Conservation (phyloP, 2,888 invertebrate genomes). For the Thumatha senex region DNA sequence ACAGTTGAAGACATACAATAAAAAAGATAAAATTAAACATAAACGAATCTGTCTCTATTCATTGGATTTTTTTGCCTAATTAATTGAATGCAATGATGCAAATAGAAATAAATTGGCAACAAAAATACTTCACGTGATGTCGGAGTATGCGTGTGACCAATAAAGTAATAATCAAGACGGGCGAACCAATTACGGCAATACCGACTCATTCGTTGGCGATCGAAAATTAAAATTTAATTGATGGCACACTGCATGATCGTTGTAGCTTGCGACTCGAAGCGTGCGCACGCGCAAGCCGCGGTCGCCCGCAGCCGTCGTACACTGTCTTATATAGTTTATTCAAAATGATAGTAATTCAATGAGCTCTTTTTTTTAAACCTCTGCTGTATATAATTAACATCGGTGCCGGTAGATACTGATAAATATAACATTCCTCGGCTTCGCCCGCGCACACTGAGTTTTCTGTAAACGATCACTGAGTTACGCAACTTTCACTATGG, state of each 20-base stretch:
- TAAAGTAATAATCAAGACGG: conserved; percentile 76
- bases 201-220: conserved; percentile 66
- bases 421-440: no score
- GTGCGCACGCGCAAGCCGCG: conserved; percentile 37
- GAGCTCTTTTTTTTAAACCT: no score
- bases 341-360: no score
- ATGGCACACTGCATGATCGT: conserved; percentile 51
- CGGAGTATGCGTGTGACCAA: conserved; percentile 64
- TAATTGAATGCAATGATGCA: conserved; percentile 36
- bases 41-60: conserved; percentile 7
- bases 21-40: not conserved
- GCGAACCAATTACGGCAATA: conserved; percentile 68
- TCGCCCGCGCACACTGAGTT: no score
- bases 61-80: conserved; percentile 38
- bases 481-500: no score
- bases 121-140: conserved; percentile 54
- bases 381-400: no score
- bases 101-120: conserved; percentile 61
- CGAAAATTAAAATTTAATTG: conserved; percentile 80
- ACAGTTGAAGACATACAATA: conserved; percentile 28
- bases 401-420: no score
- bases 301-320: conserved; percentile 15
- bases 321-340: no score
- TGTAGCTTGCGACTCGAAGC: conserved; percentile 44
- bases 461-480: no score